A percentile compares a stretch with the other conserved stretches of the same genome.
phyloP scores from a whole-genome alignment of 2,113 vertebrate genomes.

The Macrotis lagotis region DNA sequence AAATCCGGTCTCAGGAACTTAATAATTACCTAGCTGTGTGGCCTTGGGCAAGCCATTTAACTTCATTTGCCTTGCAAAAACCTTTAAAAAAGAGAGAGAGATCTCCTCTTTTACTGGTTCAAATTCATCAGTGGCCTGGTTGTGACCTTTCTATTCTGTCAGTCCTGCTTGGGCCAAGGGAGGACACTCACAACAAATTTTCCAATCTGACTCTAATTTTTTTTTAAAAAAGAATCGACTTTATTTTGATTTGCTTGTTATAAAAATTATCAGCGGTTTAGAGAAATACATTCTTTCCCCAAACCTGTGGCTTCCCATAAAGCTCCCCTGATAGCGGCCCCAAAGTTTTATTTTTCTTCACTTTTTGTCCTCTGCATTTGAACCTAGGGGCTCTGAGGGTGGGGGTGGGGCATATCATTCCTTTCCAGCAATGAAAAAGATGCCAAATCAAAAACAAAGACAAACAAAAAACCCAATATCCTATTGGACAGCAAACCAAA shows the following conservation, averaged over 20 bases:
- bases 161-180: constrained; percentile 35
- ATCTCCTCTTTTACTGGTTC: constrained; percentile 43
- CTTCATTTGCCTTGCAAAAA: too few relatives aligned
- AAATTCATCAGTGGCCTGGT: constrained; percentile 52
- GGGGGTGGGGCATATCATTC: not conserved
- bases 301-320: constrained; percentile 57
- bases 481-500: constrained; percentile 38
- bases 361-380: constrained; percentile 44
- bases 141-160: constrained; percentile 57
- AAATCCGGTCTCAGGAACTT: too few relatives aligned
- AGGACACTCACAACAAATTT: constrained; percentile 49
- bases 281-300: constrained; percentile 56
- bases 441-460: too few relatives aligned
- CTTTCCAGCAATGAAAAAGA: constrained; percentile 58
- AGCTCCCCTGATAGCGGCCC: constrained; percentile 51
- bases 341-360: constrained; percentile 49
- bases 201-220: constrained; percentile 65
- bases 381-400: not conserved
- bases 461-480: constrained; percentile 35
- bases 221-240: constrained; percentile 61
- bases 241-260: constrained; percentile 46
- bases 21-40: too few relatives aligned
- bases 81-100: too few relatives aligned
- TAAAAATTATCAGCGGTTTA: constrained; percentile 54
- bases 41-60: too few relatives aligned